phyloP scores from a whole-genome alignment of 2,113 vertebrate genomes.

The Sceloporus undulatus region DNA sequence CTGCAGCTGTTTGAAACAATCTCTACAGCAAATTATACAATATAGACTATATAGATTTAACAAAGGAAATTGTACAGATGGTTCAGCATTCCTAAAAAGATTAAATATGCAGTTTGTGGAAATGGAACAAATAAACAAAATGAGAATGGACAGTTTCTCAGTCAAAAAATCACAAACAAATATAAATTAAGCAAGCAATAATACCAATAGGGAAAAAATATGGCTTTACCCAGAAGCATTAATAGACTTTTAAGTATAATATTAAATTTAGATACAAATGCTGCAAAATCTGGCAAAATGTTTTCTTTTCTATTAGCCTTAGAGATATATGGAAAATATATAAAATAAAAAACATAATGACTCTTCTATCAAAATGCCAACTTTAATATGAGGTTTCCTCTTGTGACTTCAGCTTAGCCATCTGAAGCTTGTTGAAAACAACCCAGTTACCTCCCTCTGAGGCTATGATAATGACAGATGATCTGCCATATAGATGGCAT shows the following conservation, averaged over 20 bases:
- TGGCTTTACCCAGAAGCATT: neutral
- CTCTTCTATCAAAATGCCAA: neutral
- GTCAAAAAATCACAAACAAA: neutral
- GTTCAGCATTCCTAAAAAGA: neutral
- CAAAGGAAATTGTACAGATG: neutral
- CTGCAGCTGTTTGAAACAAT: neutral
- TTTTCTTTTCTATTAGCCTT: neutral
- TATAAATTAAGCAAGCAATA: neutral
- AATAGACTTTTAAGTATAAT: neutral
- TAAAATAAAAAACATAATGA: neutral
- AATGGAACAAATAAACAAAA: slow-evolving; percentile 18
- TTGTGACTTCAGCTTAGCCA: accelerated
- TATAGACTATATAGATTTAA: neutral
- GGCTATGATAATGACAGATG: neutral
- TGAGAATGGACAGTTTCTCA: neutral
- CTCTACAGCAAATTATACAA: neutral
- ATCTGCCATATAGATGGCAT: neutral
- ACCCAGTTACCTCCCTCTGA: accelerated
- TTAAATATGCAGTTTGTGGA: neutral
- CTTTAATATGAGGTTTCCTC: neutral
- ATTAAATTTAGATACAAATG: slow-evolving; percentile 12
- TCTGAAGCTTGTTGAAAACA: accelerated
- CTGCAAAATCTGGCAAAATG: neutral
- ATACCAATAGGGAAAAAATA: neutral
- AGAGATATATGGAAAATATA: neutral